A percentile compares a stretch with the other conserved stretches of the same genome.
Conservation (phyloP, 2,113 vertebrate species). For the Microtus montanus region DNA sequence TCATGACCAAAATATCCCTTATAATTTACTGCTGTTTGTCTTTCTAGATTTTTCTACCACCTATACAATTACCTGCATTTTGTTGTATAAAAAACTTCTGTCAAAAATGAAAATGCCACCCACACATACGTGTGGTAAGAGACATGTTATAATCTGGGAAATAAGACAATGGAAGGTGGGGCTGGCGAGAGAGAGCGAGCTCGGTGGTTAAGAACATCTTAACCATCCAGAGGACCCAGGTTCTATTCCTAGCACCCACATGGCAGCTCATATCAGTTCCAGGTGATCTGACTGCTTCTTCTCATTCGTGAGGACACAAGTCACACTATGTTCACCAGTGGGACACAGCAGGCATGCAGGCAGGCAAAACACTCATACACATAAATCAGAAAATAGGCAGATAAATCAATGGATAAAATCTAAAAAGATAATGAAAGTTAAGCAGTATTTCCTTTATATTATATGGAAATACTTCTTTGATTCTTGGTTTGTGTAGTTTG, state of each 20-base stretch:
- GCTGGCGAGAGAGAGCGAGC: not conserved
- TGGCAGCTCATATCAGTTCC: too few species aligned
- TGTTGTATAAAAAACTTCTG: not conserved
- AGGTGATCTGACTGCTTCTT: too few species aligned
- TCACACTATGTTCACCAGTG: too few species aligned
- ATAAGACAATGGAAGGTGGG: not conserved
- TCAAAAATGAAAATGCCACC: not conserved
- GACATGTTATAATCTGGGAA: not conserved
- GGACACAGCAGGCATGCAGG: too few species aligned
- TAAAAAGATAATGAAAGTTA: not conserved
- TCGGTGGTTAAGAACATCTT: not conserved
- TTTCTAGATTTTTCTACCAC: not conserved
- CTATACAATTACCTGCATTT: not conserved
- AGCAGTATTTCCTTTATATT: not conserved
- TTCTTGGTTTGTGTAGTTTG: not conserved
- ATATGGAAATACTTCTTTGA: not conserved
- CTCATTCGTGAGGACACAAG: too few species aligned
- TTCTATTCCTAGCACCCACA: not conserved
- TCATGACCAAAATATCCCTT: not conserved
- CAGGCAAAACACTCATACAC: not conserved
- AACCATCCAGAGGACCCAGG: not conserved
- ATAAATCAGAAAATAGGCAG: not conserved
- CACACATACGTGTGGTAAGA: not conserved
- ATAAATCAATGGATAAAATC: not conserved
- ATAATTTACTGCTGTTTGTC: not conserved